Evolutionary conservation across 2,797 vertebrate species (phyloP).

Genomic region (Sebastes oblongus): DNA sequence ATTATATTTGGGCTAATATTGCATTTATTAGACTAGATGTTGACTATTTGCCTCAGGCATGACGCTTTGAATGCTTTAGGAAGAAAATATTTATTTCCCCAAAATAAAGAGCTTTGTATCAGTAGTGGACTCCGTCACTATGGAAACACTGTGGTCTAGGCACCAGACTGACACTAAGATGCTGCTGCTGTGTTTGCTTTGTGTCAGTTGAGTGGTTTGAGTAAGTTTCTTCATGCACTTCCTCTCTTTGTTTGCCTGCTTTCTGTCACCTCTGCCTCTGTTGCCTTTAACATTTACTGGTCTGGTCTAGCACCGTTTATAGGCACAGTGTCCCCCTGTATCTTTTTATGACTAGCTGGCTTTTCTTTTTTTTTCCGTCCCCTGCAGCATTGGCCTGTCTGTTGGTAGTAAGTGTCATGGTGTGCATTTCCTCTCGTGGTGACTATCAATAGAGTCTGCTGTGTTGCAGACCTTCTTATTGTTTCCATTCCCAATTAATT

Average conservation of each 20-base stretch:
- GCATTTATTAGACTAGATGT: background rate
- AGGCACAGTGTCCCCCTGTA: background rate
- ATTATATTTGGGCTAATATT: background rate
- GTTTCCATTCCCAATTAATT: background rate
- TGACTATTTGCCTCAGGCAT: background rate
- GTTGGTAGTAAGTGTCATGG: background rate
- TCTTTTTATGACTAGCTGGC: background rate
- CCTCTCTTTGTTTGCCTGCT: conserved; percentile 1
- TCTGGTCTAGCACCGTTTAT: background rate
- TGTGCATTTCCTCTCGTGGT: conserved; percentile 7
- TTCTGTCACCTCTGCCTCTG: background rate
- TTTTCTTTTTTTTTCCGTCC: background rate
- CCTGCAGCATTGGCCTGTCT: background rate
- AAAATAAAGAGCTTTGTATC: background rate
- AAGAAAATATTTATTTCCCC: background rate
- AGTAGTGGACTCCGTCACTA: background rate
- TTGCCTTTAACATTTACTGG: background rate
- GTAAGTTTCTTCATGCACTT: background rate
- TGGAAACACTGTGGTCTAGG: background rate
- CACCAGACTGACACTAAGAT: background rate
- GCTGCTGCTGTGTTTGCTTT: background rate
- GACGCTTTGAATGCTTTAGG: background rate
- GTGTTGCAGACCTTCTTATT: background rate
- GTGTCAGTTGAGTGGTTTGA: background rate
- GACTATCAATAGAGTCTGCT: conserved; percentile 2